Evolutionary conservation across 2,797 vertebrate genomes (phyloP), one percentile per base, ranked within the genome.

Genomic region (Rostrhamus sociabilis): DNA sequence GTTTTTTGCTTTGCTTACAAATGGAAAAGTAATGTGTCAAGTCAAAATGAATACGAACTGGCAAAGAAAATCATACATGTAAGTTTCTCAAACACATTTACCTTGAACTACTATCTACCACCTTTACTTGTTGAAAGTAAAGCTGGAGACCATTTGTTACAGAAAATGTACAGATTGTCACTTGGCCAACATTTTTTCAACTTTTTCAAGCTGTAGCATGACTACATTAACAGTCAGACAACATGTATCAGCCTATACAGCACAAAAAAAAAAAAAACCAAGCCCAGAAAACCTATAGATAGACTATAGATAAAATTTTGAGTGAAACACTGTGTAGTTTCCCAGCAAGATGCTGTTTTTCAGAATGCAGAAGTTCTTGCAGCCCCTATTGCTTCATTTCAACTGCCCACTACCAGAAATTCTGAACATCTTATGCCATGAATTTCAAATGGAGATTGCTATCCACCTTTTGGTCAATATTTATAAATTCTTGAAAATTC

Each of bases 1-100:
- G 29, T 83, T 78, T 90, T 83, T n/a, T 53, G 40, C 53, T 91
- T 95, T 93, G 64, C 53, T 76, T 85, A 53, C 90, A 90, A 93
- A 86, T 84, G 48, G 72, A 89, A 90, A 80, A 79, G 66, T 76
- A 90, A 93, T 6, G 8, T 82, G 69, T 84, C 74, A 29, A 55
- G 15, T 63, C 68, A 90, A 75, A 94, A 96, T 23, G 32, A 93
- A 64, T 87, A 95, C 32, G 58, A 48, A 69, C 43, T 26, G 36
- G 82, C 62, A 87, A 69, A 68, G 79, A 38, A 93, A 90, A 79
- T 73, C 58, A 95, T 23, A 32, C 13, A 32, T 60, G 40, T 45
- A 93, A 88, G 55, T 47, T 67, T 87, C 85, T 66, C 69, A 94
- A 92, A 85, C 31, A 88, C 45, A 90, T 53, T 87, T 52, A 89